These are phyloP conservation scores for Willisornis vidua DNA, from an alignment of 2,113 vertebrate species.

Conservation along the genomic window DNA sequence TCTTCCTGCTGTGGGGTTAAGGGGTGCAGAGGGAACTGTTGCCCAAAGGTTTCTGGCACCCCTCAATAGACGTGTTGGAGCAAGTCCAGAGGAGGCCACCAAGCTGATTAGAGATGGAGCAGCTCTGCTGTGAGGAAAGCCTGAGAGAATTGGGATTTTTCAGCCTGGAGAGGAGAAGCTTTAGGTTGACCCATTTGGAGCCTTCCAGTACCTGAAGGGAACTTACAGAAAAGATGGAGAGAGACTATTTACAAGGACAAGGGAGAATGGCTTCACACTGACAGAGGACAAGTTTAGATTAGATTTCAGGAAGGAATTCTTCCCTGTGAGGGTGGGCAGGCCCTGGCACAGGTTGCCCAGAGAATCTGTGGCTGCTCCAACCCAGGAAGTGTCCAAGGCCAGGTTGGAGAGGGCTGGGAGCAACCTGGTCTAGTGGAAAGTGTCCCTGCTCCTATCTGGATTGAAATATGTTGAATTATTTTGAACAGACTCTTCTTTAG, in stretches of 20 bases:
- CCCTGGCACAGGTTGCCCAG: background rate
- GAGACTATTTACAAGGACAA: background rate
- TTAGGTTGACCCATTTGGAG: background rate
- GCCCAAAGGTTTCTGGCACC: background rate
- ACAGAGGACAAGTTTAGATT: background rate
- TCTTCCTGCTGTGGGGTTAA: background rate
- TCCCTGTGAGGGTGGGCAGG: background rate
- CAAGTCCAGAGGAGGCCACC: background rate
- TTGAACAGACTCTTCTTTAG: background rate
- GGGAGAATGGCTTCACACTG: background rate
- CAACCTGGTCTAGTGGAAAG: background rate
- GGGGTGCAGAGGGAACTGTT: background rate
- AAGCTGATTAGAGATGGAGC: background rate
- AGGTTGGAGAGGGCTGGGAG: background rate
- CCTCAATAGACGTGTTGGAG: background rate
- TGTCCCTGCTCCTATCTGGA: background rate
- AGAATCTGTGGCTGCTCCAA: background rate
- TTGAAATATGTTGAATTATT: background rate
- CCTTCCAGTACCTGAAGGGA: background rate
- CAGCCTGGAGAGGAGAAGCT: background rate
- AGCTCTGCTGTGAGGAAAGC: background rate
- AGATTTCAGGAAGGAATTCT: background rate
- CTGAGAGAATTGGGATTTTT: background rate
- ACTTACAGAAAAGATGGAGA: background rate
- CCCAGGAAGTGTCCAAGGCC: background rate